Percentiles rank a stretch among this genome's conserved stretches.
These are phyloP conservation scores for Platyura marginata DNA, from an alignment of 1,140 invertebrate genomes.

Conservation along the genomic window DNA sequence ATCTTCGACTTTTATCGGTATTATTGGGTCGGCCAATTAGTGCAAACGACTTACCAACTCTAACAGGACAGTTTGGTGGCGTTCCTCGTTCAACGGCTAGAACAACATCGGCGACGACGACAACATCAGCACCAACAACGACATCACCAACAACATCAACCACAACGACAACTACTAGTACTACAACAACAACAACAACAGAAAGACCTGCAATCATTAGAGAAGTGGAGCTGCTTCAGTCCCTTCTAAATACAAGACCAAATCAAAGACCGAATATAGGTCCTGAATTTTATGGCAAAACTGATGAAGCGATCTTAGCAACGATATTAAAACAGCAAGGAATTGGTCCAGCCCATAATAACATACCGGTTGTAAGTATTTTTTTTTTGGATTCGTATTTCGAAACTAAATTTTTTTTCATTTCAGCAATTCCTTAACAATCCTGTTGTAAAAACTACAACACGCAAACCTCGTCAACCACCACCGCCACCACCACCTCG, in stretches of 20 bases:
- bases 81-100: no score
- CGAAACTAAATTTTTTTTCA: no score
- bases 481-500: constrained; percentile 14
- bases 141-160: constrained; percentile 1
- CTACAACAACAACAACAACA: constrained; percentile 1
- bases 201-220: constrained; percentile 1
- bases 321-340: constrained; percentile 43
- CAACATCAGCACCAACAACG: background rate
- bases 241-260: background rate
- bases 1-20: constrained; percentile 4
- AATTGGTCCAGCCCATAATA: constrained; percentile 29
- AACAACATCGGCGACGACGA: background rate
- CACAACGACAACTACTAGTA: background rate
- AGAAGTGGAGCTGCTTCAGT: background rate
- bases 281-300: constrained; percentile 26
- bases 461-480: constrained; percentile 21
- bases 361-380: constrained; percentile 1
- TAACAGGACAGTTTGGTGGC: background rate
- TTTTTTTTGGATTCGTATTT: background rate
- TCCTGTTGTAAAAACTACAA: no score
- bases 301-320: constrained; percentile 43
- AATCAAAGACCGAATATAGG: constrained; percentile 5
- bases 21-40: constrained; percentile 4
- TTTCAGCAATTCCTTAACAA: no score
- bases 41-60: background rate